A percentile compares a stretch with the other conserved stretches of the same genome.
These are phyloP conservation scores for Synergus laeviventris DNA, from an alignment of 2,888 invertebrate species.

Conservation along the genomic window DNA sequence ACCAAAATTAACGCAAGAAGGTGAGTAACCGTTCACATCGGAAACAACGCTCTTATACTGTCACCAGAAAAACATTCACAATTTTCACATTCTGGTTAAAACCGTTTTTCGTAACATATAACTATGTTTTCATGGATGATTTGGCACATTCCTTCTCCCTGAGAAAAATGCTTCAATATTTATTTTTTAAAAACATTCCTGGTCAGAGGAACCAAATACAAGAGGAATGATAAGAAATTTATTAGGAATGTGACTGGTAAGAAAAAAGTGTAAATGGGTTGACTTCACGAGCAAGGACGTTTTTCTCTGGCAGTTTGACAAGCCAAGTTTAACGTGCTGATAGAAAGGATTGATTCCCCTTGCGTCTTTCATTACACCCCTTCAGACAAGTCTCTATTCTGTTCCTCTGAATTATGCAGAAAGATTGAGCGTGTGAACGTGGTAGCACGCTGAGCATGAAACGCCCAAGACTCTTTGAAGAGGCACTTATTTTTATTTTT, in stretches of 20 bases:
- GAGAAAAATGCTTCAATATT: too few relatives aligned
- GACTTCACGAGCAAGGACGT: not conserved
- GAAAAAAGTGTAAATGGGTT: not conserved
- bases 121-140: too few relatives aligned
- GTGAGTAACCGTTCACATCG: conserved; percentile 57
- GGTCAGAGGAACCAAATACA: not conserved
- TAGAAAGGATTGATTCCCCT: conserved; percentile 7
- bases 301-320: not conserved
- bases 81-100: not conserved
- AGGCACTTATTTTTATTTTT: conserved; percentile 26
- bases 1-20: conserved; percentile 61
- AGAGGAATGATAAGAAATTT: not conserved
- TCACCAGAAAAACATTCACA: not conserved
- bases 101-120: too few relatives aligned
- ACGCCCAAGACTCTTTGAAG: conserved; percentile 4
- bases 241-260: not conserved
- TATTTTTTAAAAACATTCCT: too few relatives aligned
- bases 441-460: not conserved
- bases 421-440: conserved; percentile 35
- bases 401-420: not conserved
- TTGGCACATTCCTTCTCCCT: too few relatives aligned
- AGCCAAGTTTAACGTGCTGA: not conserved
- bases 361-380: conserved; percentile 25
- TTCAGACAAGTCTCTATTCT: conserved; percentile 1
- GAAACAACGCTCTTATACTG: conserved; percentile 9